Evolutionary conservation across 2,113 vertebrate species (phyloP).

Genomic region (Lepidiolamprologus cunningtoni): DNA sequence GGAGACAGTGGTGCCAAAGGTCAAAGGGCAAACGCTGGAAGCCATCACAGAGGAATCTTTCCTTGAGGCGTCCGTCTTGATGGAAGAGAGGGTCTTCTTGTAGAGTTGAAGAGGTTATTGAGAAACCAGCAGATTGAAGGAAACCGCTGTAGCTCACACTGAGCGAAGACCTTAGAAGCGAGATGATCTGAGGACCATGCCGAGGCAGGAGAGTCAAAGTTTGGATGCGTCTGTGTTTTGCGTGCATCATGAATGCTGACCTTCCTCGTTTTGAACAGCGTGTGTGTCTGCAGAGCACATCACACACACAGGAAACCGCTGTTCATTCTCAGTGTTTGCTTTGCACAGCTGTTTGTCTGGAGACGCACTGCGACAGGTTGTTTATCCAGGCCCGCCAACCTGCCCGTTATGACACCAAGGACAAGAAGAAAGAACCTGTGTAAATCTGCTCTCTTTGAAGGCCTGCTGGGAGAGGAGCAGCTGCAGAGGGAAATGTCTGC

Average conservation of each 20-base stretch:
- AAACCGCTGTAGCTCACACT: neutral
- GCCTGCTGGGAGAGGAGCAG: neutral
- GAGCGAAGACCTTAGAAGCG: neutral
- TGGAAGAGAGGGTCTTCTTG: neutral
- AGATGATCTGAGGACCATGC: neutral
- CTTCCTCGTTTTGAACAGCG: neutral
- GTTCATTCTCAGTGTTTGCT: neutral
- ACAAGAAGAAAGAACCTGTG: constrained; percentile 20
- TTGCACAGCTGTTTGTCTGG: neutral
- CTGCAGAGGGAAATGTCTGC: neutral
- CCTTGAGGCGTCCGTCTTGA: too few relatives aligned
- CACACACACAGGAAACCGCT: neutral
- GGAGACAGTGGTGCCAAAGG: neutral
- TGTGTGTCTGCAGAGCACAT: neutral
- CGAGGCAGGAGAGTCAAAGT: neutral
- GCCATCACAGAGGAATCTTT: neutral
- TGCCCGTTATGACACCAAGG: constrained; percentile 38
- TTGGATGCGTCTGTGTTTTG: neutral
- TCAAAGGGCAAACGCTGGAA: neutral
- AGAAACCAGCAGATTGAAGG: neutral
- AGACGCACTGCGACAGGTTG: neutral
- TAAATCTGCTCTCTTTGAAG: constrained; percentile 17
- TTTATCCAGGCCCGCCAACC: constrained; percentile 13
- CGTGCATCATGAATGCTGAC: neutral
- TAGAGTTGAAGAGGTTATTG: neutral